phyloP scores from a whole-genome alignment of 1,140 invertebrate genomes.

The Eurosta solidaginis region DNA sequence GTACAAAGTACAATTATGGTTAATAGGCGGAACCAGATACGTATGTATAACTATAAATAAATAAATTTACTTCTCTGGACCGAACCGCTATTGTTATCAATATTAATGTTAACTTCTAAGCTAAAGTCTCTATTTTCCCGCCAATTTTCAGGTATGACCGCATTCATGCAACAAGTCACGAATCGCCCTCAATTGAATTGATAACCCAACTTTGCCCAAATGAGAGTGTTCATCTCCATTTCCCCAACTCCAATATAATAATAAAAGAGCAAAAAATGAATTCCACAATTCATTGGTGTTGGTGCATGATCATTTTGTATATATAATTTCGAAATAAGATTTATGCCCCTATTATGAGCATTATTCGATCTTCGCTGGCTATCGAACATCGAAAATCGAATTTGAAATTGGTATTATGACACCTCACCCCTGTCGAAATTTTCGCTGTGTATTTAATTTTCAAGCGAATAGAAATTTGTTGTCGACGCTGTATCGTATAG shows the following conservation, averaged over 20 bases:
- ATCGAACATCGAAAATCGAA: too few species aligned
- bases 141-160: background rate
- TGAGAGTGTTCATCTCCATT: background rate
- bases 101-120: background rate
- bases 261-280: background rate
- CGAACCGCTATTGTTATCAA: background rate
- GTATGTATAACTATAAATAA: too few species aligned
- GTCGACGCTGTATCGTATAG: too few species aligned
- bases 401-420: too few species aligned
- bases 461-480: too few species aligned
- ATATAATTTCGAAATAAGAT: background rate
- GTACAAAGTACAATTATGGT: too few species aligned
- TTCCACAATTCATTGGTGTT: background rate
- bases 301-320: background rate
- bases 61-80: too few species aligned
- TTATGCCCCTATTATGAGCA: too few species aligned
- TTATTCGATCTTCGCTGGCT: too few species aligned
- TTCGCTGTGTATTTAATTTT: too few species aligned
- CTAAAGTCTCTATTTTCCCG: background rate
- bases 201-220: background rate
- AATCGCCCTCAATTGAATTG: background rate
- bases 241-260: background rate
- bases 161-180: background rate
- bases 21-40: too few species aligned
- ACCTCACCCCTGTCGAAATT: too few species aligned